phyloP scores from a whole-genome alignment of 2,113 vertebrate genomes.

The Gymnarchus niloticus region DNA sequence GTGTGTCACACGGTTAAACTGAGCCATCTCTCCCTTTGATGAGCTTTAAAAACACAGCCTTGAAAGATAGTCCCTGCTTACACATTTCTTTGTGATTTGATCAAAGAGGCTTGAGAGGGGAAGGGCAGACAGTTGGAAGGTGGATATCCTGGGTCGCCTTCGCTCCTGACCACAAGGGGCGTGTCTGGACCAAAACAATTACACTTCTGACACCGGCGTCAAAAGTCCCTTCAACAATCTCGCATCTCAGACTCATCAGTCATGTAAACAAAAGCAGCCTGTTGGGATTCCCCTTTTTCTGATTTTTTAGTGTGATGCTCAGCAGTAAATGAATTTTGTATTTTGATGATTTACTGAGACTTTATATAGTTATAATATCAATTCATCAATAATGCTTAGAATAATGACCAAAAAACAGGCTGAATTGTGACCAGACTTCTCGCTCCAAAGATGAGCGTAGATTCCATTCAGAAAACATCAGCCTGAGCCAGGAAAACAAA shows the following conservation, averaged over 20 bases:
- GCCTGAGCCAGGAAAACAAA: neutral
- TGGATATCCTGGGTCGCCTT: conserved; percentile 46
- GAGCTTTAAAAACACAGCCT: conserved; percentile 34
- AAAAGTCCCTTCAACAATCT: neutral
- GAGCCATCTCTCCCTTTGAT: conserved; percentile 48
- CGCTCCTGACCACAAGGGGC: neutral
- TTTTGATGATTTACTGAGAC: neutral
- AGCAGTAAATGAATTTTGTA: neutral
- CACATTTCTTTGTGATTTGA: conserved; percentile 45
- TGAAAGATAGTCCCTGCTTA: conserved; percentile 40
- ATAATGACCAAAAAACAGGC: neutral
- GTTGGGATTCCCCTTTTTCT: neutral
- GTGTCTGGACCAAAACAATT: neutral
- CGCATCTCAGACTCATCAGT: neutral
- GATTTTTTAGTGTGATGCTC: neutral
- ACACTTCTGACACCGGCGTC: neutral
- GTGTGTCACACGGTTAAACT: conserved; percentile 20
- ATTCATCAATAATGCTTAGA: neutral
- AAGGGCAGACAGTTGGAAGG: conserved; percentile 24
- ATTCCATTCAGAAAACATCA: neutral
- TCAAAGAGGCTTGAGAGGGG: conserved; percentile 50
- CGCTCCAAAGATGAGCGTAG: neutral
- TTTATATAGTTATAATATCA: neutral
- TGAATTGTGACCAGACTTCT: neutral
- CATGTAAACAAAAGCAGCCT: neutral